Conservation (phyloP, 1,140 invertebrate genomes). For the Xylocopa sonorina region DNA sequence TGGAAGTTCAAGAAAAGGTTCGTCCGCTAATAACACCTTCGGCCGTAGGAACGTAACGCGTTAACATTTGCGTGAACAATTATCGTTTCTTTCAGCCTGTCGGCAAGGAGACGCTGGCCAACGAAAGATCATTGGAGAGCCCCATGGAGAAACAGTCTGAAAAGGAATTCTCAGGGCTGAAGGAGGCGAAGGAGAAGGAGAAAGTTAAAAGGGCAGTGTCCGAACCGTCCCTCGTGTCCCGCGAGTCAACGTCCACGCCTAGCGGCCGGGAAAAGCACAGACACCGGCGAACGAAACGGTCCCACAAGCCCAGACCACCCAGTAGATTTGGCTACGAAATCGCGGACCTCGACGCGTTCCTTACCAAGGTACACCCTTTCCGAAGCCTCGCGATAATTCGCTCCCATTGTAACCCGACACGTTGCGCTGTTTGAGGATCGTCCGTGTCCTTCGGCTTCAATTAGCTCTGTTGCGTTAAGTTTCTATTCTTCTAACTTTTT, state of each 20-base stretch:
- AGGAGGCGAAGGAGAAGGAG: conserved; percentile 62
- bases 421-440: no score
- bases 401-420: no score
- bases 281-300: conserved; percentile 69
- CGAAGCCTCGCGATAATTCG: no score
- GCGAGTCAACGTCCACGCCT: conserved; percentile 64
- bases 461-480: no score
- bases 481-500: no score
- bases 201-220: conserved; percentile 74
- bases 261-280: conserved; percentile 67
- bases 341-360: conserved; percentile 87
- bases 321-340: conserved; percentile 88
- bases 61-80: neutral
- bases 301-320: conserved; percentile 68
- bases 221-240: conserved; percentile 70
- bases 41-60: neutral
- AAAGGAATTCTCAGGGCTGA: conserved; percentile 50
- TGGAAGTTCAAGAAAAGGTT: conserved; percentile 41
- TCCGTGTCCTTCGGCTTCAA: no score
- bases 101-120: conserved; percentile 53
- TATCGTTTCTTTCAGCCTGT: conserved; percentile 24
- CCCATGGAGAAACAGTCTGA: conserved; percentile 56
- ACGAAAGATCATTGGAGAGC: conserved; percentile 41
- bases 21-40: neutral
- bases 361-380: conserved; percentile 84